Evolutionary conservation across 2,888 invertebrate species (phyloP).

Genomic region (Eristalis intricaria): DNA sequence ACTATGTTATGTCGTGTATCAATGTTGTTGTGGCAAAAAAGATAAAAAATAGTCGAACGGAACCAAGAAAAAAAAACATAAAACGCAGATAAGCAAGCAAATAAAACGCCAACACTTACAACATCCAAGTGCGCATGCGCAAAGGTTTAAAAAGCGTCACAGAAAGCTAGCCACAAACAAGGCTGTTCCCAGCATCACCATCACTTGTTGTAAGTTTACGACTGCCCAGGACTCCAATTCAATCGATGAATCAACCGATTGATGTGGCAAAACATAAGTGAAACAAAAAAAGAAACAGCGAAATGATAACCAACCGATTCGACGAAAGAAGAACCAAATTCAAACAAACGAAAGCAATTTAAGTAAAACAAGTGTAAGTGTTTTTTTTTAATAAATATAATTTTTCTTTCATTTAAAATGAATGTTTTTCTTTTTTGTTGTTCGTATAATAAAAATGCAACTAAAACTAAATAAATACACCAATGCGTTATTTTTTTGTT

Average conservation of each 20-base stretch:
- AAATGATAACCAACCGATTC: constrained; percentile 36
- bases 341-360: constrained; percentile 34
- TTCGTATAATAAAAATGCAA: constrained; percentile 63
- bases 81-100: not conserved
- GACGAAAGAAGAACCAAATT: constrained; percentile 25
- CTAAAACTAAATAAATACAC: constrained; percentile 71
- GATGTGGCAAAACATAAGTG: not conserved
- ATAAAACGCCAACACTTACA: not conserved
- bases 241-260: too few species aligned
- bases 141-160: constrained; percentile 1
- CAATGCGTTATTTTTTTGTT: constrained; percentile 54
- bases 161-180: not conserved
- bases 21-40: not conserved
- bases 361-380: constrained; percentile 58
- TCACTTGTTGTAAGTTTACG: not conserved
- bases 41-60: not conserved
- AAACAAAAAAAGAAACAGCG: not conserved
- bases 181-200: not conserved
- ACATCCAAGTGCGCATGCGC: constrained; percentile 57
- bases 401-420: constrained; percentile 72
- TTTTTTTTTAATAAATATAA: constrained; percentile 69
- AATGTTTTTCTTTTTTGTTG: constrained; percentile 53
- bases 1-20: not conserved
- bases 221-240: too few species aligned
- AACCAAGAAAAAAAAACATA: constrained; percentile 2